These are phyloP conservation scores for Amiota communis DNA, from an alignment of 2,888 invertebrate species.

Conservation along the genomic window DNA sequence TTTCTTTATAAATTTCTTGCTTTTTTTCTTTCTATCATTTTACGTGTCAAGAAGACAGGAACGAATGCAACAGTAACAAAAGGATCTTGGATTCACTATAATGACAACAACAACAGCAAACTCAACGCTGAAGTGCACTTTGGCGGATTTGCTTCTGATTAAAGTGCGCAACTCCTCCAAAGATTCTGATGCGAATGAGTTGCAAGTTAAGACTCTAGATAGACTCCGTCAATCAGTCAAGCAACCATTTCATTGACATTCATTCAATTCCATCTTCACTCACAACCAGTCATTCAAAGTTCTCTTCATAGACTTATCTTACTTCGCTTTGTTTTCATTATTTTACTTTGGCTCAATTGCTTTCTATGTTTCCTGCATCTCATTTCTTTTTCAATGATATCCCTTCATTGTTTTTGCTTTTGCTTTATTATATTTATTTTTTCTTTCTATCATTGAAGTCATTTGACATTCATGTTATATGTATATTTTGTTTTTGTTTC, in stretches of 20 bases:
- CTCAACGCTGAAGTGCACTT: conserved; percentile 56
- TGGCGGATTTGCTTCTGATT: conserved; percentile 57
- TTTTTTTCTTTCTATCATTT: conserved; percentile 14
- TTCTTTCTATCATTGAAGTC: neutral
- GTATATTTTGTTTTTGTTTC: no score
- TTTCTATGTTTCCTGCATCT: neutral
- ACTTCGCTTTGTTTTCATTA: no score
- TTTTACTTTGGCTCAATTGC: no score
- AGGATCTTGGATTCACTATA: no score
- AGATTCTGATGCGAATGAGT: neutral
- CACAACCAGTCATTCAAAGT: neutral
- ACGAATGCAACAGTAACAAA: conserved; percentile 13
- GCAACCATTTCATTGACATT: neutral
- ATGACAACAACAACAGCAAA: conserved; percentile 23
- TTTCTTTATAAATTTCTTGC: conserved; percentile 24
- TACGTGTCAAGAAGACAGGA: neutral
- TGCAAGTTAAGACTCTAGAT: neutral
- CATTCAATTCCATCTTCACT: neutral
- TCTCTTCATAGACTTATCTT: no score
- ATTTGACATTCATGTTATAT: neutral
- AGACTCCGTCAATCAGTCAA: neutral
- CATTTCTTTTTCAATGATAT: neutral
- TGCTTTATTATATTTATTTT: neutral
- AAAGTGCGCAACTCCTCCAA: neutral
- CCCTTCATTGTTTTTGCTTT: neutral